Percentiles rank a stretch among this genome's conserved stretches.
phyloP scores from a whole-genome alignment of 2,888 invertebrate species.

The Argyra leucocephala region DNA sequence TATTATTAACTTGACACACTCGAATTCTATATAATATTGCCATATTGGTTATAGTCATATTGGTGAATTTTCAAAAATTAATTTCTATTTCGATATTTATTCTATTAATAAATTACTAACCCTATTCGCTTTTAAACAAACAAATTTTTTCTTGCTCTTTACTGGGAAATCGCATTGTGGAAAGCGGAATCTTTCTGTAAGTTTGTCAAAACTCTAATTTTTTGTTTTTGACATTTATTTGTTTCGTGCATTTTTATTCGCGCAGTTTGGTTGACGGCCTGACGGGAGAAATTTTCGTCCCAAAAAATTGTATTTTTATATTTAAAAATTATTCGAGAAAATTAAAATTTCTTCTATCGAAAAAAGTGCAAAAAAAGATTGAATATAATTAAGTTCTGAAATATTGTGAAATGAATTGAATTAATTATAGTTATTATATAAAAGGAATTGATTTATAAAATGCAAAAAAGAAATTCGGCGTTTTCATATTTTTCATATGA shows the following conservation, averaged over 20 bases:
- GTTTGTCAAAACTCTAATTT: too few species aligned
- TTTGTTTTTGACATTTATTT: background rate
- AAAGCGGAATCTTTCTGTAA: too few species aligned
- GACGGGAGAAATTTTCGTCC: slow-evolving; percentile 3
- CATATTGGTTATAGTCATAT: too few species aligned
- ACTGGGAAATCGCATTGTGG: too few species aligned
- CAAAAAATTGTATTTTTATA: slow-evolving; percentile 7
- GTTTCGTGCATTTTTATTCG: background rate
- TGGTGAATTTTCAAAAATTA: too few species aligned
- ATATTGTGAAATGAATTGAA: background rate
- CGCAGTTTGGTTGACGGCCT: slow-evolving; percentile 6
- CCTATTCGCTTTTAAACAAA: too few species aligned
- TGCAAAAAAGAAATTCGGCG: slow-evolving; percentile 6
- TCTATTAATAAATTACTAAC: too few species aligned
- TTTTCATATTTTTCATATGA: slow-evolving; percentile 6
- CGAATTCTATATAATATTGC: too few species aligned
- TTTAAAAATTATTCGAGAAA: slow-evolving; percentile 4
- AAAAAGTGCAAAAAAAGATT: background rate
- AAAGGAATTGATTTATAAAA: slow-evolving; percentile 6
- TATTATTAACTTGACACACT: too few species aligned
- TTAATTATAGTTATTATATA: slow-evolving; percentile 1
- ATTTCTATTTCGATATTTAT: too few species aligned
- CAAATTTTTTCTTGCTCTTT: too few species aligned
- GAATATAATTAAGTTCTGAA: background rate
- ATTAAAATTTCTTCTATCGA: slow-evolving; percentile 9